These are phyloP conservation scores for Stenoptilia bipunctidactyla DNA, from an alignment of 2,888 invertebrate species.

Conservation along the genomic window DNA sequence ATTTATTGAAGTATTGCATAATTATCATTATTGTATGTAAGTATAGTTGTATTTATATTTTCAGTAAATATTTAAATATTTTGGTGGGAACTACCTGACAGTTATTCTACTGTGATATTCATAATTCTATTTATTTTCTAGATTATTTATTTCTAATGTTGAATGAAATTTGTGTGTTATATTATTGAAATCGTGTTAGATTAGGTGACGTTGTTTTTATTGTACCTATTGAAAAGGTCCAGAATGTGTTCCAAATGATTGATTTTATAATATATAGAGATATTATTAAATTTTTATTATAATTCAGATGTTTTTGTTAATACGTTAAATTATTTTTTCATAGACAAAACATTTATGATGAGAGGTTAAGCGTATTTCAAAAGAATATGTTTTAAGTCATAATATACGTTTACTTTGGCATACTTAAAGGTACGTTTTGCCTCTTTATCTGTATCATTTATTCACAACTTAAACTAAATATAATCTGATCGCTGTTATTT, in stretches of 20 bases:
- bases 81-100: conserved; percentile 43
- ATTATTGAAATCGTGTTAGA: conserved; percentile 49
- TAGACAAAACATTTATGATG: background rate
- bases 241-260: conserved; percentile 62
- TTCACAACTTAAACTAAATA: background rate
- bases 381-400: conserved; percentile 9
- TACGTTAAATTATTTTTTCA: conserved; percentile 17
- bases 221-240: conserved; percentile 44
- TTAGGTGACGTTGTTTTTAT: conserved; percentile 49
- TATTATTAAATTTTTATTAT: conserved; percentile 24
- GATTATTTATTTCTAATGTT: conserved; percentile 58
- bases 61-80: background rate
- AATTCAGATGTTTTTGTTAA: conserved; percentile 38
- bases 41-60: conserved; percentile 4
- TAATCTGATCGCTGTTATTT: too few relatives aligned
- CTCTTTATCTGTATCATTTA: background rate
- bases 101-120: conserved; percentile 68
- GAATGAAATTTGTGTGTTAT: conserved; percentile 45
- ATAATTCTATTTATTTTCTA: conserved; percentile 64
- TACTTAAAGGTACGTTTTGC: conserved; percentile 7
- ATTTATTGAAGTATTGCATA: too few relatives aligned
- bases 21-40: too few relatives aligned
- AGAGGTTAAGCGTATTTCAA: conserved; percentile 3
- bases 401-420: background rate
- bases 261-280: conserved; percentile 25